Base-by-base conservation (phyloP, 2,888 invertebrate species). In the Meteorus cinctellus region DNA sequence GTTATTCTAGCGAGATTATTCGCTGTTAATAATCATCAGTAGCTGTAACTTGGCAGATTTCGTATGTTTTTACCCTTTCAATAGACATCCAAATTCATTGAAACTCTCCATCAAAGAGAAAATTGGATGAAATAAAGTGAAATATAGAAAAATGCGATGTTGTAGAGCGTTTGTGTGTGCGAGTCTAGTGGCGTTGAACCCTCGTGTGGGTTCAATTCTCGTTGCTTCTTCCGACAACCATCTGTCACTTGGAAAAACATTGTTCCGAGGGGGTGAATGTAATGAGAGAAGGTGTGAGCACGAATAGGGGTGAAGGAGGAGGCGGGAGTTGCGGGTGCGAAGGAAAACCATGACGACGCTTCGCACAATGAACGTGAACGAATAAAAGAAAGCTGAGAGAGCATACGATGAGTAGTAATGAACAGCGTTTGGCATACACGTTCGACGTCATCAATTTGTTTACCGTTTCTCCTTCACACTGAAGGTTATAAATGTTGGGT, bases 231-330 rank as follows among this genome's bases (percentile, higher is more conserved):
- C 31, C n/a, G 48, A 68, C 19, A 68, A 29, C 69, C 74, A 75
- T 74, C 65, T 74, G 76, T 75, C 76, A 78, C 65, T 72, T 65
- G 69, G 34, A 69, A 76, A 70, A 69, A 78, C 69, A 73, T 66
- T 55, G 48, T 63, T n/a, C n/a, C 16, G 51, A 29, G 72, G 41
- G 60, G 72, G 67, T n/a, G 69, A 63, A 66, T 68, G 14, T 29
- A 68, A 70, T 59, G 69, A 62, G 69, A 66, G 19, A 67, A 72
- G 68, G 72, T 27, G 62, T 34, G 62, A 41, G 60, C 55, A 45
- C 10, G 63, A 63, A 70, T 68, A 5, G 16, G 27, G 63, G 16
- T 19, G 31, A 55, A 66, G 10, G 36, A 59, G 62, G 59, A 51
- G 24, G 60, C 19, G 29, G 55, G 55, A 63, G 68, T 34, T 36